These are phyloP conservation scores for Melinaea menophilus DNA, from an alignment of 2,888 invertebrate species.

Conservation along the genomic window DNA sequence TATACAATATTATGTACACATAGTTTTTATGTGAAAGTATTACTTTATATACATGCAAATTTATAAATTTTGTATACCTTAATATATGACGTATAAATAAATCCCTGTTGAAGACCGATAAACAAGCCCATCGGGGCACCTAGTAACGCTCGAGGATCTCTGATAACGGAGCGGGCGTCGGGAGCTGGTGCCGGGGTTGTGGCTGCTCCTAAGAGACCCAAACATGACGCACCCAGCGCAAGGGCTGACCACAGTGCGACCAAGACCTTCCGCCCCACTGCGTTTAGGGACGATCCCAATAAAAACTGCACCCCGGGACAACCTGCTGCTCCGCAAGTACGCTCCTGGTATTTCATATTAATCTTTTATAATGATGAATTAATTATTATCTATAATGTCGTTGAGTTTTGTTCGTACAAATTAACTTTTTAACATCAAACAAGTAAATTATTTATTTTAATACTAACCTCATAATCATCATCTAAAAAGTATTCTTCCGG, in stretches of 20 bases:
- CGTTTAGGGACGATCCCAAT: constrained; percentile 52
- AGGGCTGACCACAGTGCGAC: constrained; percentile 61
- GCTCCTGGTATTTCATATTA: constrained; percentile 47
- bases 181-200: constrained; percentile 63
- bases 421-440: too few relatives aligned
- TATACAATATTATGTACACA: constrained; percentile 43
- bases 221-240: constrained; percentile 49
- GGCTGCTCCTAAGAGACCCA: constrained; percentile 59
- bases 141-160: constrained; percentile 81
- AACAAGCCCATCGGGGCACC: constrained; percentile 88
- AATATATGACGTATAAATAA: constrained; percentile 89
- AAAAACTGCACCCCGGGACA: constrained; percentile 60
- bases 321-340: constrained; percentile 63
- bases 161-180: constrained; percentile 62
- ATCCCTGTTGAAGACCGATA: constrained; percentile 90
- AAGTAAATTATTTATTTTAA: background rate
- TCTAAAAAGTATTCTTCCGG: constrained; percentile 75
- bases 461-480: constrained; percentile 75
- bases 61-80: constrained; percentile 70
- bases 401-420: too few relatives aligned
- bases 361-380: too few relatives aligned
- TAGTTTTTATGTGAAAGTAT: background rate
- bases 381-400: too few relatives aligned
- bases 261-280: constrained; percentile 54
- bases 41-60: background rate